Evolutionary conservation across 2,888 invertebrate species (phyloP).

Genomic region (Melieria picta): DNA sequence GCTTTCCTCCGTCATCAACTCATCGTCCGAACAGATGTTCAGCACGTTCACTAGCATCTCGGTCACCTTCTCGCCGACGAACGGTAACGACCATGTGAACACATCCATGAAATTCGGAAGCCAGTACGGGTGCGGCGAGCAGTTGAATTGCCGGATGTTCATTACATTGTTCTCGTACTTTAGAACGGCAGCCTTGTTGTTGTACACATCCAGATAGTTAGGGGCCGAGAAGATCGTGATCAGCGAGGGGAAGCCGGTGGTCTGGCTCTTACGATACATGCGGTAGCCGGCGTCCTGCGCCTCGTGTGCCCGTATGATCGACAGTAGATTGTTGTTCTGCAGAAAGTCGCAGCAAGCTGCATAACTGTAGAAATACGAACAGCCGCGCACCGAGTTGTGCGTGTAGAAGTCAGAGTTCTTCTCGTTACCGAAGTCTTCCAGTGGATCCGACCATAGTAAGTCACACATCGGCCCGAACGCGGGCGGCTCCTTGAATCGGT

Average conservation of each 20-base stretch:
- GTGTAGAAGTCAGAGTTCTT: constrained; percentile 98
- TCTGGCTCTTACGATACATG: constrained; percentile 99
- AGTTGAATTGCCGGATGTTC: constrained; percentile 99
- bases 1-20: constrained; percentile 96
- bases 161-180: constrained; percentile 99
- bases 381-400: constrained; percentile 99
- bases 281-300: constrained; percentile 98
- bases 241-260: constrained; percentile 99
- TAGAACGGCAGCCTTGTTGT: constrained; percentile 99
- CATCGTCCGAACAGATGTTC: constrained; percentile 99
- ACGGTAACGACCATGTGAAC: constrained; percentile 99
- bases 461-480: constrained; percentile 99
- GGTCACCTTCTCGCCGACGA: constrained; percentile 99
- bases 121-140: constrained; percentile 99
- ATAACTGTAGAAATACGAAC: constrained; percentile 99
- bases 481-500: constrained; percentile 99
- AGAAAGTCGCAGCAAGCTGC: constrained; percentile 99
- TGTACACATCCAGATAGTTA: constrained; percentile 99
- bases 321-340: constrained; percentile 99
- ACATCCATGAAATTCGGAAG: constrained; percentile 99
- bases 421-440: constrained; percentile 98
- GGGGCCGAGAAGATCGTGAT: constrained; percentile 99
- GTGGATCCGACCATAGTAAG: constrained; percentile 98
- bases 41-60: constrained; percentile 99
- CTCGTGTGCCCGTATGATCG: constrained; percentile 99